These are phyloP conservation scores for Mesoligia furuncula DNA, from an alignment of 2,888 invertebrate species.

Conservation along the genomic window DNA sequence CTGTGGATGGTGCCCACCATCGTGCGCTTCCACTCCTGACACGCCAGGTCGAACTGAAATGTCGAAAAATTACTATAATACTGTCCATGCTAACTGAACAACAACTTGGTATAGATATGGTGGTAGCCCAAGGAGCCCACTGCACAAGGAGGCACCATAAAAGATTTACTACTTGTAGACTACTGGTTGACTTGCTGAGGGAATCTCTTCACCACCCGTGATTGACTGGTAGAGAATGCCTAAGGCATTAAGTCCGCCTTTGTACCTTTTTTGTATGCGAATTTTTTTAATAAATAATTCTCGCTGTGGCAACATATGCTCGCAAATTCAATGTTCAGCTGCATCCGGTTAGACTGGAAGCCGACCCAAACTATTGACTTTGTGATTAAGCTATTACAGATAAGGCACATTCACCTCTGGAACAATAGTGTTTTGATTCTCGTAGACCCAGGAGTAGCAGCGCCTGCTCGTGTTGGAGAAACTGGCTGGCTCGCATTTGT, in stretches of 20 bases:
- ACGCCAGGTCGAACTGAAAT: constrained; percentile 82
- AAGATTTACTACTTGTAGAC: background rate
- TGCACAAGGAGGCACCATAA: background rate
- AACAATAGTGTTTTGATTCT: constrained; percentile 79
- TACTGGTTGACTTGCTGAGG: background rate
- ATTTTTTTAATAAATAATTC: background rate
- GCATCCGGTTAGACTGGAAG: background rate
- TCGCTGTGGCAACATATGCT: background rate
- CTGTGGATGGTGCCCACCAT: constrained; percentile 90
- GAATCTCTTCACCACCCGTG: background rate
- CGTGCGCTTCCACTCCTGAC: constrained; percentile 88
- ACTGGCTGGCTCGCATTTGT: constrained; percentile 72
- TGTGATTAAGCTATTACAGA: background rate
- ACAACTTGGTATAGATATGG: background rate
- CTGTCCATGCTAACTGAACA: background rate
- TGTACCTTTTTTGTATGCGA: too few species aligned
- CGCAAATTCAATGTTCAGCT: background rate
- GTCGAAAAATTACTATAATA: too few species aligned
- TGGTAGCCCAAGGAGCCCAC: background rate
- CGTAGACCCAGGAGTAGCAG: constrained; percentile 82
- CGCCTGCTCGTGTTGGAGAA: constrained; percentile 75
- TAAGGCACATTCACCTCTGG: constrained; percentile 74
- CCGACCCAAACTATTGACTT: background rate
- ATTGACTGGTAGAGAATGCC: too few species aligned
- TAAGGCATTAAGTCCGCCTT: too few species aligned